Conservation (phyloP, 2,888 invertebrate species). For the Caenorhabditis sp. region DNA sequence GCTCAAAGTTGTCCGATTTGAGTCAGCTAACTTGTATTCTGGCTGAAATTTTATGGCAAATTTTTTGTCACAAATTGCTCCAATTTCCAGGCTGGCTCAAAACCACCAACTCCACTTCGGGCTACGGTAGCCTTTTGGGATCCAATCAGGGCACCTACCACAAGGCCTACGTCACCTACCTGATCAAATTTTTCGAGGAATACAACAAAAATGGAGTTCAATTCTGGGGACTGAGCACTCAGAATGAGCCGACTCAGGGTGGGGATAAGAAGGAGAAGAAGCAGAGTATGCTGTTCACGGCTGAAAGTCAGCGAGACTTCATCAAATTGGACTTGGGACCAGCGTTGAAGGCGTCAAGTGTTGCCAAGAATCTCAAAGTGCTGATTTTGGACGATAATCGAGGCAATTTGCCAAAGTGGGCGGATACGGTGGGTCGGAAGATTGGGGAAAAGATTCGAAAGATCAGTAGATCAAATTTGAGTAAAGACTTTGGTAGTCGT, state of each 20-base stretch:
- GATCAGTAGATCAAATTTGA: not conserved
- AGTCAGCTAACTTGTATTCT: not conserved
- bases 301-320: conserved; percentile 86
- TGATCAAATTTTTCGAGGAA: conserved; percentile 88
- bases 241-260: conserved; percentile 89
- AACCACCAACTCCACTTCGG: conserved; percentile 46
- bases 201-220: conserved; percentile 87
- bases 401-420: conserved; percentile 86
- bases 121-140: conserved; percentile 42
- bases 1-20: not conserved
- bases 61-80: not conserved
- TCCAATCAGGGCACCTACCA: conserved; percentile 50
- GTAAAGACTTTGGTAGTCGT: too few species aligned
- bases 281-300: conserved; percentile 88
- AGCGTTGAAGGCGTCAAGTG: conserved; percentile 86
- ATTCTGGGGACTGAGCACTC: conserved; percentile 91
- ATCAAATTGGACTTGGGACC: conserved; percentile 90
- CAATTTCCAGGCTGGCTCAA: conserved; percentile 56
- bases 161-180: conserved; percentile 47
- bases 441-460: too few species aligned
- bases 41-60: not conserved
- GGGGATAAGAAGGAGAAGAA: conserved; percentile 85
- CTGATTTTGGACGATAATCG: conserved; percentile 88
- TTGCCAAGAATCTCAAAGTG: conserved; percentile 87
- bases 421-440: conserved; percentile 86